These are phyloP conservation scores for Heteropelma amictum DNA, from an alignment of 2,888 invertebrate species.

Conservation along the genomic window DNA sequence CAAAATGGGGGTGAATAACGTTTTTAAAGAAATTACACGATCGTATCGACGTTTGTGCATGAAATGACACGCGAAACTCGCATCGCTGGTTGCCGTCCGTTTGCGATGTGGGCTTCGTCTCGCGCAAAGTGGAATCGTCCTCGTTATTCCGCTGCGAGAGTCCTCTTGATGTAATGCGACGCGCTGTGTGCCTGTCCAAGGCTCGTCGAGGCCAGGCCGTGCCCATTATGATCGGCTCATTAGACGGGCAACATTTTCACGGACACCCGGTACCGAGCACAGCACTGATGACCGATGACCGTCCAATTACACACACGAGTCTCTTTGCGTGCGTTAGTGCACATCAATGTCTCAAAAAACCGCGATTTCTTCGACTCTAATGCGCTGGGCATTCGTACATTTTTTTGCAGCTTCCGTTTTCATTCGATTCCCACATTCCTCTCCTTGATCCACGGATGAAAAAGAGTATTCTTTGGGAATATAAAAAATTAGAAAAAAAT, in stretches of 20 bases:
- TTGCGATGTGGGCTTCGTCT: conserved; percentile 29
- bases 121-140: conserved; percentile 44
- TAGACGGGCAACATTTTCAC: conserved; percentile 67
- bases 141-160: conserved; percentile 17
- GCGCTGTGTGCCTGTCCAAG: conserved; percentile 52
- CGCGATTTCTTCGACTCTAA: conserved; percentile 39
- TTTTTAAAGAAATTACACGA: conserved; percentile 34
- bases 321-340: background rate
- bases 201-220: conserved; percentile 57
- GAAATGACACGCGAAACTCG: background rate
- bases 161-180: conserved; percentile 42
- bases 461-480: too few relatives aligned
- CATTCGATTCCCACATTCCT: background rate
- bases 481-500: too few relatives aligned
- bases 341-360: conserved; percentile 18
- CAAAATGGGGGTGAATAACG: too few relatives aligned
- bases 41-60: background rate
- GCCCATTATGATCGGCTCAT: conserved; percentile 68
- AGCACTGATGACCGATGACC: conserved; percentile 70
- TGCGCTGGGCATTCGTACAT: conserved; percentile 1
- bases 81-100: background rate
- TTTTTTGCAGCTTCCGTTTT: background rate
- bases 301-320: conserved; percentile 5
- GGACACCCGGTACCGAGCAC: conserved; percentile 68
- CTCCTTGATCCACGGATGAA: background rate